A percentile compares a stretch with the other conserved stretches of the same genome.
These are phyloP conservation scores for Octodon degus DNA, from an alignment of 2,113 vertebrate species.

Conservation along the genomic window DNA sequence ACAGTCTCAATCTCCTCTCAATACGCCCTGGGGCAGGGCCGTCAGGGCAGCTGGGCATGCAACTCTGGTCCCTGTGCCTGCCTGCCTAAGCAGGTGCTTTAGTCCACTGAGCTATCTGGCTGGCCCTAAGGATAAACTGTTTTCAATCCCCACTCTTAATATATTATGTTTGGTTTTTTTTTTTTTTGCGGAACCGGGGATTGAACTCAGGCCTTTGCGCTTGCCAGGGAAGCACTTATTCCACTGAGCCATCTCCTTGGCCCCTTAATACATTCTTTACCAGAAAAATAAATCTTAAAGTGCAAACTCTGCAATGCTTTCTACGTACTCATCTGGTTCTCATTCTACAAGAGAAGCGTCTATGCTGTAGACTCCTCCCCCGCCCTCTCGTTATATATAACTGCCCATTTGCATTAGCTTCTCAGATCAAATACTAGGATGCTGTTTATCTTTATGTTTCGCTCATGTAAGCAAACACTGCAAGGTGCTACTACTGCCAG, in stretches of 20 bases:
- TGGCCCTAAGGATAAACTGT: no score
- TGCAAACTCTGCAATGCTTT: neutral
- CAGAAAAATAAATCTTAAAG: conserved; percentile 24
- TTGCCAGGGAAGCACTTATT: no score
- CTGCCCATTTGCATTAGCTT: neutral
- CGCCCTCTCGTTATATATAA: neutral
- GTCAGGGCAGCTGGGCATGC: no score
- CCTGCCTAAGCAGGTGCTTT: no score
- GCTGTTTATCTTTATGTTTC: conserved; percentile 24
- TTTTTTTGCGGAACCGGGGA: no score
- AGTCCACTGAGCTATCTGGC: no score
- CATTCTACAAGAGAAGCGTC: neutral
- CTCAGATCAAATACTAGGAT: neutral
- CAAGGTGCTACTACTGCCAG: neutral
- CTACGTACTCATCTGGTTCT: neutral
- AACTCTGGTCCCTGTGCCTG: no score
- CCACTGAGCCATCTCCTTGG: no score
- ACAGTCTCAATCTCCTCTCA: no score
- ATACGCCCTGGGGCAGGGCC: no score
- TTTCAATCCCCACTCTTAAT: conserved; percentile 2
- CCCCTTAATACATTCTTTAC: neutral
- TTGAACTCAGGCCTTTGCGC: no score
- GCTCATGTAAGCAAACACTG: conserved; percentile 36
- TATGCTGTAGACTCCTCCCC: neutral
- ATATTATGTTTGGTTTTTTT: neutral